Base-by-base conservation (phyloP, 1,140 invertebrate species). In the Drosophila nasuta region DNA sequence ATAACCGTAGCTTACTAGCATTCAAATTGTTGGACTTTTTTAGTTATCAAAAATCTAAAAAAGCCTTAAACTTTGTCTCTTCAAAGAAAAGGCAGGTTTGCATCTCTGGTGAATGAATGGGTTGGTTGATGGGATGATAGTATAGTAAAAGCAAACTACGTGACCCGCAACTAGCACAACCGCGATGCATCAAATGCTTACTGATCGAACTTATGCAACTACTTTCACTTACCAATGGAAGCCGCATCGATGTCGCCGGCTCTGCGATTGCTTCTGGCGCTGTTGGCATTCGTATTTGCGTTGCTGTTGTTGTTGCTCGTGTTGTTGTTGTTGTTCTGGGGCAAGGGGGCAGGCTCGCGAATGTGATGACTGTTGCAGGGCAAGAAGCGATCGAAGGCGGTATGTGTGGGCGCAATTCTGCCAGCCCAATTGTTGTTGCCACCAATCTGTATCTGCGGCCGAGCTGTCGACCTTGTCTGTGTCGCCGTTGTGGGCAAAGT, bases 401-500 rank as follows among this genome's bases (percentile, higher is more conserved):
- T 92, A 60, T 92, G 91, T 6, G 81, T 81, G n/a, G 92, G 92
- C 30, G 91, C 79, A 65, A 92, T 85, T 25, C 92, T 81, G 54
- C 86, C 79, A 57, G 88, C 82, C 80, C 91, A 91, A 45, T 81
- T 90, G 70, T 90, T 90, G 10, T 89, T 89, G 52, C 86, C 75
- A 7, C 92, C 87, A 54, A 95, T 92, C 75, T 95, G 94, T 8
- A 96, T 94, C 68, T 96, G 95, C 3, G 95, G 95, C 35, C 95
- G 93, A 2, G 95, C 92, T 11, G 95, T 95, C 17, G 95, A 95
- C 6, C 95, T 93, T 8, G 95, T 96, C 82, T 95, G 94, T 5
- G 95, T 95, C 2, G 95, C 93, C 3, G 95, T 95, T 8, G 95
- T 95, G 52, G 95, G 95, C 85, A 95, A 93, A 10, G 95, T 96